Conservation (phyloP, 2,797 vertebrate species). For the Hoplostethus atlanticus region DNA sequence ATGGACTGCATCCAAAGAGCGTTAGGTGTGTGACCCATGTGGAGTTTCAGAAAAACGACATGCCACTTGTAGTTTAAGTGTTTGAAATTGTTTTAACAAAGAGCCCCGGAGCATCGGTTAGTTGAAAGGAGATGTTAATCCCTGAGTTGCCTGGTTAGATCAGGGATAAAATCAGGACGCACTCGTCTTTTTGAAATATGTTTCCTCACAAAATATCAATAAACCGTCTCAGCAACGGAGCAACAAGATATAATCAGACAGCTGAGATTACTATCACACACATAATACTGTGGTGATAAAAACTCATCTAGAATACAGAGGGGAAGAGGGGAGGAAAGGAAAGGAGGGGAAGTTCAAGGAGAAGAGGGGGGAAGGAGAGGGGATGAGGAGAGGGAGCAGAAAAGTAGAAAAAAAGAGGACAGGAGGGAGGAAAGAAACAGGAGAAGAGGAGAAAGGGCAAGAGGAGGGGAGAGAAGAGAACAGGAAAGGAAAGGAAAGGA, state of each 20-base stretch:
- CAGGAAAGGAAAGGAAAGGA: not conserved
- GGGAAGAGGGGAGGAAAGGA: not conserved
- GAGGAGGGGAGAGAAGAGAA: not conserved
- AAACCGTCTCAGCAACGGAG: conserved; percentile 65
- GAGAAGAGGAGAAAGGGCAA: not conserved
- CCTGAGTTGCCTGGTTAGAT: conserved; percentile 68
- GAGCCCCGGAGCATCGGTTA: conserved; percentile 65
- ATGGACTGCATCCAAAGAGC: conserved; percentile 22
- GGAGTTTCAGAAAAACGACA: conserved; percentile 41
- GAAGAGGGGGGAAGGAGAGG: too few species aligned
- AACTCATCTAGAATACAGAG: conserved; percentile 52
- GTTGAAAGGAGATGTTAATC: conserved; percentile 70
- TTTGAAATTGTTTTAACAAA: conserved; percentile 55
- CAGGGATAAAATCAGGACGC: conserved; percentile 64
- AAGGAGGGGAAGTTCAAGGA: too few species aligned
- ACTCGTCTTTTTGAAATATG: conserved; percentile 61
- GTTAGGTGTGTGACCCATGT: conserved; percentile 22
- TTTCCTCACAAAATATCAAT: conserved; percentile 72
- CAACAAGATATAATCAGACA: conserved; percentile 73
- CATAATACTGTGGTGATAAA: conserved; percentile 56
- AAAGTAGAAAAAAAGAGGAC: not conserved
- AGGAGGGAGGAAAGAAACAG: not conserved
- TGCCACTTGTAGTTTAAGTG: conserved; percentile 51
- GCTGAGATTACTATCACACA: conserved; percentile 66
- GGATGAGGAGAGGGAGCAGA: too few species aligned